Conservation (phyloP, 2,888 invertebrate genomes). For the Agrotis exclamationis region DNA sequence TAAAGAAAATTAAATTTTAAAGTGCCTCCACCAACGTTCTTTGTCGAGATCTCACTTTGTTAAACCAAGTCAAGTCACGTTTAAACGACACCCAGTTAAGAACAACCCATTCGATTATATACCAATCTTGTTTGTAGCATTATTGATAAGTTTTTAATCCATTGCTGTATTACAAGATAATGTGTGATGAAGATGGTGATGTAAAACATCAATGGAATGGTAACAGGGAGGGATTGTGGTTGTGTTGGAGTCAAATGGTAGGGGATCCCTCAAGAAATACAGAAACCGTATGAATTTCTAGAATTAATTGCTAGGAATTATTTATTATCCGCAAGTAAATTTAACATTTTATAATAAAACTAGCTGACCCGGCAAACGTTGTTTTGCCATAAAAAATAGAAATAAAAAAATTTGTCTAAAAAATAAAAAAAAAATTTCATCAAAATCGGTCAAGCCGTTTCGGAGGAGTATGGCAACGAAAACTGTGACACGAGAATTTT, state of each 20-base stretch:
- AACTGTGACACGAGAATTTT: no score
- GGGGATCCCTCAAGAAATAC: conserved; percentile 12
- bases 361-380: no score
- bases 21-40: conserved; percentile 19
- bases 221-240: not conserved
- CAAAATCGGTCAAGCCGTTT: no score
- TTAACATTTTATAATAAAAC: conserved; percentile 13
- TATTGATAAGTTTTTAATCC: conserved; percentile 7
- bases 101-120: conserved; percentile 23
- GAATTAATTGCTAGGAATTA: conserved; percentile 48
- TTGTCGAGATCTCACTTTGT: conserved; percentile 23
- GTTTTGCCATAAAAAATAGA: no score
- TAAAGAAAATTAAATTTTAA: conserved; percentile 23
- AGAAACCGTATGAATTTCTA: conserved; percentile 49
- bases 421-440: no score
- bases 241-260: conserved; percentile 4
- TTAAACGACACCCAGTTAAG: conserved; percentile 23
- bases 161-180: conserved; percentile 13
- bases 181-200: accelerated
- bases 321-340: conserved; percentile 17
- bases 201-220: conserved; percentile 30
- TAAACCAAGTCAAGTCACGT: conserved; percentile 54
- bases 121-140: no score
- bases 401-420: no score
- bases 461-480: no score